A percentile compares a stretch with the other conserved stretches of the same genome.
Evolutionary conservation across 2,113 vertebrate species (phyloP).

Genomic region (Leucopternis melanops): DNA sequence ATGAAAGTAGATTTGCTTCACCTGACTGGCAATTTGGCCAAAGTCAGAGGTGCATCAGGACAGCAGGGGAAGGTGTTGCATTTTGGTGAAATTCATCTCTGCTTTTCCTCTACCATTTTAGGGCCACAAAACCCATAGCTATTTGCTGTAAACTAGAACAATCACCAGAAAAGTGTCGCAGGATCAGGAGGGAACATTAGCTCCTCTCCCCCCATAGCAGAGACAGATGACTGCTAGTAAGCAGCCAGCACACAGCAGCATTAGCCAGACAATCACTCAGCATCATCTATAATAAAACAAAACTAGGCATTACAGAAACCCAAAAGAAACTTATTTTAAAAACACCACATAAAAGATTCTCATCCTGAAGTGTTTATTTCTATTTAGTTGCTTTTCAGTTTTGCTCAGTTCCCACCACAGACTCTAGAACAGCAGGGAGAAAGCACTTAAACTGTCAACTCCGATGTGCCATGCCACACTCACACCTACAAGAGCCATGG

Average conservation of each 20-base stretch:
- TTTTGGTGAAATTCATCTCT: neutral
- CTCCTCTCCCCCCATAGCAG: neutral
- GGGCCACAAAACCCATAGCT: neutral
- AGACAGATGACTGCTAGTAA: neutral
- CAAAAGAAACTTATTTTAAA: neutral
- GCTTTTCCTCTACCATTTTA: neutral
- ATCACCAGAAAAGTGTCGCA: neutral
- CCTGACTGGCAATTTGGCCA: neutral
- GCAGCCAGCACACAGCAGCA: neutral
- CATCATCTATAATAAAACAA: neutral
- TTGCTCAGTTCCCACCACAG: neutral
- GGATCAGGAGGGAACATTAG: neutral
- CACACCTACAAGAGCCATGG: neutral
- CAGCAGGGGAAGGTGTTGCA: neutral
- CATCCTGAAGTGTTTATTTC: neutral
- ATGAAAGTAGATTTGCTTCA: neutral
- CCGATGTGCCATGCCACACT: neutral
- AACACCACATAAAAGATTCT: neutral
- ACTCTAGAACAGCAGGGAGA: neutral
- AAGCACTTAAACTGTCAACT: neutral
- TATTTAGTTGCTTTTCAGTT: neutral
- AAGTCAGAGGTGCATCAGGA: neutral
- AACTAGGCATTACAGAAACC: neutral
- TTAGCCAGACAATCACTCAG: neutral
- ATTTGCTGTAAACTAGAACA: neutral